Conservation (phyloP, 1,140 invertebrate species). For the Bombus pascuorum region DNA sequence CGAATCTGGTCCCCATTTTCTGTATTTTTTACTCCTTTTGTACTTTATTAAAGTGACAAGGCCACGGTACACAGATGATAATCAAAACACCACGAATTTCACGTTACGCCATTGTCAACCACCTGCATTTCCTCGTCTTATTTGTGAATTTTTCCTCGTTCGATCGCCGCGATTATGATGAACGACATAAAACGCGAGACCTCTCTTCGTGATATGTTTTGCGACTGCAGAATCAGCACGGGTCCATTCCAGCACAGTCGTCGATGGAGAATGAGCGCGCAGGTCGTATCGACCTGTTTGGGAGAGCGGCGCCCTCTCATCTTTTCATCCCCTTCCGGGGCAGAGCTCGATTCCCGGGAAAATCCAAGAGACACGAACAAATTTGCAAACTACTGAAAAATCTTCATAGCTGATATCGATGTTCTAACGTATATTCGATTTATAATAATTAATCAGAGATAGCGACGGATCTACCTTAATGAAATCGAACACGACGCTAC, state of each 20-base stretch:
- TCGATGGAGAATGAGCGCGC: slow-evolving; percentile 70
- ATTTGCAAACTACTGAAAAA: neutral
- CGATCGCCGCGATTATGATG: neutral
- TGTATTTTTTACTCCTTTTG: neutral
- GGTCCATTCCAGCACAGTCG: slow-evolving; percentile 61
- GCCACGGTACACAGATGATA: too few relatives aligned
- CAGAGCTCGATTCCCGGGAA: neutral
- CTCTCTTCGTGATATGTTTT: neutral
- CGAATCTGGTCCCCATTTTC: slow-evolving; percentile 82
- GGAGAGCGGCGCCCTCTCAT: slow-evolving; percentile 60
- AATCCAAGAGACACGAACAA: neutral
- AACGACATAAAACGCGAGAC: neutral
- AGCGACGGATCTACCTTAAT: neutral
- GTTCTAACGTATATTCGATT: neutral
- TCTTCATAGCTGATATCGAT: neutral
- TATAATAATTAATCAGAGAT: neutral
- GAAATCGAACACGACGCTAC: too few relatives aligned
- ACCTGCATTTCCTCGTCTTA: too few relatives aligned
- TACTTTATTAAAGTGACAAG: too few relatives aligned
- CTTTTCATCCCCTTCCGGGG: slow-evolving; percentile 37
- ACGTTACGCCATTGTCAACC: neutral
- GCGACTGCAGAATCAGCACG: slow-evolving; percentile 43
- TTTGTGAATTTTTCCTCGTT: neutral
- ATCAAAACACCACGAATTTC: neutral
- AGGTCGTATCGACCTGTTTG: slow-evolving; percentile 74